phyloP scores from a whole-genome alignment of 64 coral and sea anemone species.

The Pachyseris speciosa region DNA sequence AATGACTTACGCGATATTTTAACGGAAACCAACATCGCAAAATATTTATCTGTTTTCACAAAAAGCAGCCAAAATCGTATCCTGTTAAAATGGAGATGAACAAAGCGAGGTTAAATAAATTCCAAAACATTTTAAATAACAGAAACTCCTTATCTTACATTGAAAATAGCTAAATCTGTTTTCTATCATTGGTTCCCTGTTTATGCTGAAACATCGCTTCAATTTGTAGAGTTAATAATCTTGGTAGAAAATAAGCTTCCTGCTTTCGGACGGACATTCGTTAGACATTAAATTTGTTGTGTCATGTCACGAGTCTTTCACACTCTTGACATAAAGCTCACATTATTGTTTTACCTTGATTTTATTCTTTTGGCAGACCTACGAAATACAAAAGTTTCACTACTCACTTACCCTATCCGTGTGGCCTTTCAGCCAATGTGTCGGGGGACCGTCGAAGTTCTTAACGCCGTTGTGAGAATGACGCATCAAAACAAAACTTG shows the following conservation, averaged over 20 bases:
- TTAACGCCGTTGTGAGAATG: not conserved
- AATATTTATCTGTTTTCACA: not conserved
- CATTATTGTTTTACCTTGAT: not conserved
- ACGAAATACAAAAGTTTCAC: not conserved
- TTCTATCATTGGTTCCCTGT: not conserved
- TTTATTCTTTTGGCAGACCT: not conserved
- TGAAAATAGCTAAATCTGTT: not conserved
- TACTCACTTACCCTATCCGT: slow-evolving; percentile 13
- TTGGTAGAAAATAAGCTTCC: not conserved
- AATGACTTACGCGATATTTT: too few relatives aligned
- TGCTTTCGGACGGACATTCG: too few relatives aligned
- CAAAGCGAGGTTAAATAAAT: not conserved
- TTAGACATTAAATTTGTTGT: too few relatives aligned
- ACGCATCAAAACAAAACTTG: slow-evolving; percentile 7
- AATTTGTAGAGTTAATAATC: not conserved
- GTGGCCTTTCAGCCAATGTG: slow-evolving; percentile 16
- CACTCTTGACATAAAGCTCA: not conserved
- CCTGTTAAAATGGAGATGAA: not conserved
- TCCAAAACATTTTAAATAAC: not conserved
- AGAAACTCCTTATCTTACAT: not conserved
- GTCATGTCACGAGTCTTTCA: not conserved
- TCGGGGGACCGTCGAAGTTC: not conserved
- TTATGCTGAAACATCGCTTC: not conserved
- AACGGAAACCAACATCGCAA: not conserved
- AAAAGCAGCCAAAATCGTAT: not conserved